Conservation (phyloP, 2,113 vertebrate species). For the Delphinapterus leucas region DNA sequence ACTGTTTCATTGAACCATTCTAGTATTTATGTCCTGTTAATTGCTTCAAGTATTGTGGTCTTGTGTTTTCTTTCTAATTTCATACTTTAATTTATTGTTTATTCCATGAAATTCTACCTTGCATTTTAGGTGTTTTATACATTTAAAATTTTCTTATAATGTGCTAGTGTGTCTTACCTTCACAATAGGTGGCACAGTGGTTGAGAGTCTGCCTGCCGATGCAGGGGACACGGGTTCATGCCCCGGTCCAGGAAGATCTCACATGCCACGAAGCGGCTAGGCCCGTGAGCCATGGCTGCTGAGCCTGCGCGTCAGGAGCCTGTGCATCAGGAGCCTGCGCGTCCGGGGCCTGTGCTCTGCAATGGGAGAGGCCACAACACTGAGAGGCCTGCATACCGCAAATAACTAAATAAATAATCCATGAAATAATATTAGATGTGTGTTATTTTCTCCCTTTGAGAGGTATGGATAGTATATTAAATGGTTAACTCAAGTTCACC, state of each 20-base stretch:
- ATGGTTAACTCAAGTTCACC: neutral
- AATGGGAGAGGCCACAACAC: too few species aligned
- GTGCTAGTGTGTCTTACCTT: neutral
- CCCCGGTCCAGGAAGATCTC: too few species aligned
- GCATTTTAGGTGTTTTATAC: neutral
- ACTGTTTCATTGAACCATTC: neutral
- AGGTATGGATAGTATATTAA: neutral
- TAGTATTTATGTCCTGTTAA: neutral
- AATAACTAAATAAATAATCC: neutral
- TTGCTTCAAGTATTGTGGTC: neutral
- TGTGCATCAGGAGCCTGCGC: rapidly evolving
- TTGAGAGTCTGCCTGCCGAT: too few species aligned
- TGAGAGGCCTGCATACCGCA: too few species aligned
- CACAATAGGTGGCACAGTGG: too few species aligned
- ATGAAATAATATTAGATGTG: neutral
- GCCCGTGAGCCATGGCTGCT: too few species aligned
- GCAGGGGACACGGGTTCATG: too few species aligned
- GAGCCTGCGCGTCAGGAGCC: too few species aligned
- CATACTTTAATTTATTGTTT: neutral
- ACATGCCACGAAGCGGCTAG: too few species aligned
- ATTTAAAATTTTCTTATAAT: neutral
- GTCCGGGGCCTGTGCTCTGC: too few species aligned
- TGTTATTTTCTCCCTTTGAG: neutral
- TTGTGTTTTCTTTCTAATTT: neutral
- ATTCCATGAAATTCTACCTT: neutral